Percentiles rank a stretch among this genome's conserved stretches.
These are phyloP conservation scores for Myotis davidii DNA, from an alignment of 2,113 vertebrate species.

Conservation along the genomic window DNA sequence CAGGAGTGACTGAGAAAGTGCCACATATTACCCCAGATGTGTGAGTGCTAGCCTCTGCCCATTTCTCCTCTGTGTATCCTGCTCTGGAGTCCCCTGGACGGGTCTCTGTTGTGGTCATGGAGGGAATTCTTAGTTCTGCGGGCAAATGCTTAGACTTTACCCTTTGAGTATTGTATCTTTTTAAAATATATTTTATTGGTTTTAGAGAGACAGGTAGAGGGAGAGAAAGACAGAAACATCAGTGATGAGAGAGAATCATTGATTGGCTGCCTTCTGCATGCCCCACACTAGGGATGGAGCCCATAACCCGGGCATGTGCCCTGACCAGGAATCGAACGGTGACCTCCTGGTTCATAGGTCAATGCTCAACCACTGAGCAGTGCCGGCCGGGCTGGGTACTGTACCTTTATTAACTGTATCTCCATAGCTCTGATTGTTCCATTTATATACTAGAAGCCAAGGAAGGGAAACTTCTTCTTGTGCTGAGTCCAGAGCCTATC, in stretches of 20 bases:
- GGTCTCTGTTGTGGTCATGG: not conserved
- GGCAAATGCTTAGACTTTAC: not conserved
- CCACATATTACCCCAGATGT: accelerated
- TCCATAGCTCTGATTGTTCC: not conserved
- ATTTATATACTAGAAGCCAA: not conserved
- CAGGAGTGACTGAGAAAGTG: not conserved
- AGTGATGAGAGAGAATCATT: too few relatives aligned
- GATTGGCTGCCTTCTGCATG: too few relatives aligned
- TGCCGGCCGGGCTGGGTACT: not conserved
- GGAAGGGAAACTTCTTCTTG: not conserved
- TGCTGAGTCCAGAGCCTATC: not conserved
- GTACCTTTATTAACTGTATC: not conserved
- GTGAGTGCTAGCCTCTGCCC: not conserved
- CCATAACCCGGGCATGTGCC: too few relatives aligned
- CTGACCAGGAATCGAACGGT: too few relatives aligned
- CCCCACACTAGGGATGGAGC: too few relatives aligned
- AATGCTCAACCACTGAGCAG: too few relatives aligned
- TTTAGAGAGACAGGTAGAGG: too few relatives aligned
- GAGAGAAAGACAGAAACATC: too few relatives aligned
- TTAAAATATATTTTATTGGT: too few relatives aligned
- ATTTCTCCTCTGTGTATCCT: not conserved
- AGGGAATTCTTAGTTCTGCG: not conserved
- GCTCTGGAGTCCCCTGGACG: not conserved
- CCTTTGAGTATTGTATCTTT: not conserved
- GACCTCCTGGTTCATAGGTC: too few relatives aligned